A percentile compares a stretch with the other conserved stretches of the same genome.
Evolutionary conservation across 2,113 vertebrate genomes (phyloP).

Genomic region (Daboia siamensis): DNA sequence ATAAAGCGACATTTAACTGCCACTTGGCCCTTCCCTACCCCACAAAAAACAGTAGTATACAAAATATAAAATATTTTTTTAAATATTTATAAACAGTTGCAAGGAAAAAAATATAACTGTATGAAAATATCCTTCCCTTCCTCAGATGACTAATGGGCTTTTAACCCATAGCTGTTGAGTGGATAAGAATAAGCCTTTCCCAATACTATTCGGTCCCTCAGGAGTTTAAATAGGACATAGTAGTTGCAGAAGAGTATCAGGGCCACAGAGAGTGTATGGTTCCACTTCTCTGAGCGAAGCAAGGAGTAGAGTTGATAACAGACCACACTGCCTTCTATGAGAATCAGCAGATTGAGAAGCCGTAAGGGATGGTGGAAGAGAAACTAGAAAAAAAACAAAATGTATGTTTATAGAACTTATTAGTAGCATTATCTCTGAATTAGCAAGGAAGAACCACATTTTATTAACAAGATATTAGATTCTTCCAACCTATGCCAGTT

Average conservation of each 20-base stretch:
- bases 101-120: conserved; percentile 98
- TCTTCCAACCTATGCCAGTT: not conserved
- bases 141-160: conserved; percentile 88
- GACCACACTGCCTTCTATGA: conserved; percentile 93
- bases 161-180: conserved; percentile 84
- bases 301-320: conserved; percentile 97
- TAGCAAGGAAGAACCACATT: not conserved
- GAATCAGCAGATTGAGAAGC: conserved; percentile 95
- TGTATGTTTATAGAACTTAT: not conserved
- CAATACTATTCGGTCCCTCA: conserved; percentile 94
- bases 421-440: not conserved
- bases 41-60: conserved; percentile 90
- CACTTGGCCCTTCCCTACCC: conserved; percentile 68
- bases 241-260: conserved; percentile 99
- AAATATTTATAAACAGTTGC: conserved; percentile 99
- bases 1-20: conserved; percentile 77
- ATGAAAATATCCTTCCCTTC: conserved; percentile 86
- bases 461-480: not conserved
- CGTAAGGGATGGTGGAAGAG: conserved; percentile 96
- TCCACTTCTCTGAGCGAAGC: conserved; percentile 96
- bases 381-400: conserved; percentile 73
- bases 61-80: conserved; percentile 99
- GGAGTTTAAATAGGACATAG: conserved; percentile 96
- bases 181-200: conserved; percentile 94
- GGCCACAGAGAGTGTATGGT: conserved; percentile 96